A percentile compares a stretch with the other conserved stretches of the same genome.
These are phyloP conservation scores for Melolontha melolontha DNA, from an alignment of 2,888 invertebrate genomes.

Conservation along the genomic window DNA sequence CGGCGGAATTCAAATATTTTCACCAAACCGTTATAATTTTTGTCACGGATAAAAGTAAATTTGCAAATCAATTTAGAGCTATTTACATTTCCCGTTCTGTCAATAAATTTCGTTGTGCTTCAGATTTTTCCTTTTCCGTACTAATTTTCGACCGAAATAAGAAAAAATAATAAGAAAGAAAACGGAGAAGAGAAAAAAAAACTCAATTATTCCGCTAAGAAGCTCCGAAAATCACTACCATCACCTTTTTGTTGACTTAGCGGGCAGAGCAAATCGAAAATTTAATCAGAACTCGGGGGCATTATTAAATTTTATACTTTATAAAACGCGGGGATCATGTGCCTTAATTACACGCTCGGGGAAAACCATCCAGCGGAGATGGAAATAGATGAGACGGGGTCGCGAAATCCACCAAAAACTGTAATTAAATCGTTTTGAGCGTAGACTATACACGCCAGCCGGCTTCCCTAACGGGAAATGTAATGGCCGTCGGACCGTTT, in stretches of 20 bases:
- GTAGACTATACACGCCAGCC: conserved; percentile 12
- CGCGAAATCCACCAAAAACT: conserved; percentile 20
- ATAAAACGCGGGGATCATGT: conserved; percentile 21
- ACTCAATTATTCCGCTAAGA: conserved; percentile 21
- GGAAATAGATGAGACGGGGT: no score
- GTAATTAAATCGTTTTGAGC: conserved; percentile 19
- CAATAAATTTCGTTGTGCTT: conserved; percentile 5
- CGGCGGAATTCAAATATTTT: no score
- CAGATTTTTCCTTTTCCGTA: background rate
- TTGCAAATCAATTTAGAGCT: conserved; percentile 22
- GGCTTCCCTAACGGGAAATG: conserved; percentile 9
- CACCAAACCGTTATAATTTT: background rate
- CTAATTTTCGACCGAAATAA: background rate
- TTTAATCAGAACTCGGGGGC: conserved; percentile 26
- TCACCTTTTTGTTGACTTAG: conserved; percentile 22
- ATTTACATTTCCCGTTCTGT: conserved; percentile 1
- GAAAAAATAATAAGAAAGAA: background rate
- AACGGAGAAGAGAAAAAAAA: conserved; percentile 7
- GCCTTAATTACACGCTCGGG: conserved; percentile 27
- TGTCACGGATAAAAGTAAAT: conserved; percentile 6
- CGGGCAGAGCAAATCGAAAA: conserved; percentile 28
- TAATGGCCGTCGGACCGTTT: conserved; percentile 10
- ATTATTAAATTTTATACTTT: conserved; percentile 33
- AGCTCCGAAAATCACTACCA: conserved; percentile 21
- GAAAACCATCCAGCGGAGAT: background rate